Base-by-base conservation (phyloP, 2,888 invertebrate genomes). In the Neelides folsomi region DNA sequence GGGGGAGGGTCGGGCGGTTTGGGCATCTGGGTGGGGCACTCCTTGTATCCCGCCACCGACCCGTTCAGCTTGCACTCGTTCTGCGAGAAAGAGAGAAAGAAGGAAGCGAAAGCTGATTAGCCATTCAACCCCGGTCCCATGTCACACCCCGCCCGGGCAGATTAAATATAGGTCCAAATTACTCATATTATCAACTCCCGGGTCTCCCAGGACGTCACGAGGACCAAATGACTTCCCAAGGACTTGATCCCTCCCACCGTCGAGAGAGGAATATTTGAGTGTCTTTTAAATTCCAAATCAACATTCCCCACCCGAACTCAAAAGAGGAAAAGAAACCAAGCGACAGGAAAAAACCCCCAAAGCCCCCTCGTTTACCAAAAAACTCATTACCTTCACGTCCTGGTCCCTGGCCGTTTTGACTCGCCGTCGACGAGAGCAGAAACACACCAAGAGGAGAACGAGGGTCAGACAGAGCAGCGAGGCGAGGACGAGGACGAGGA, bases 1-100 rank as follows among this genome's bases (percentile, higher is more conserved):
- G 39, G 39, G 47, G 40, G 42, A 41, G 37, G 41, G 46, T 47
- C 50, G 19, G 50, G 43, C 9, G 43, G 36, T 44, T 54, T 47
- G 47, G 47, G 43, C 19, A 52, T 51, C 46, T 53, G 54, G 19
- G 54, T 56, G 16, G 57, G 55, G 46, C 57, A 57, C 42, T 60
- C 60, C 20, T 48, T 60, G 56, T 60, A 60, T 20, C 60, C 59
- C 12, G 57, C 57, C 13, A 55, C 60, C n/a, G 56, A 56, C 34
- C 60, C 60, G 47, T 60, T 60, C 51, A 60, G 53, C 53, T 60
- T 60, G 37, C 51, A 56, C 47, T 60, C 60, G 51, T 52, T 60
- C 60, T 60, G 53, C 15, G 56, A 51, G 50, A 41, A 36, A 40
- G 46, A 45, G 50, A n/a, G 16, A 35, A 42, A 49, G 43, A 49